Conservation (phyloP, 1,140 invertebrate genomes). For the Akabosia matsudoensis region DNA sequence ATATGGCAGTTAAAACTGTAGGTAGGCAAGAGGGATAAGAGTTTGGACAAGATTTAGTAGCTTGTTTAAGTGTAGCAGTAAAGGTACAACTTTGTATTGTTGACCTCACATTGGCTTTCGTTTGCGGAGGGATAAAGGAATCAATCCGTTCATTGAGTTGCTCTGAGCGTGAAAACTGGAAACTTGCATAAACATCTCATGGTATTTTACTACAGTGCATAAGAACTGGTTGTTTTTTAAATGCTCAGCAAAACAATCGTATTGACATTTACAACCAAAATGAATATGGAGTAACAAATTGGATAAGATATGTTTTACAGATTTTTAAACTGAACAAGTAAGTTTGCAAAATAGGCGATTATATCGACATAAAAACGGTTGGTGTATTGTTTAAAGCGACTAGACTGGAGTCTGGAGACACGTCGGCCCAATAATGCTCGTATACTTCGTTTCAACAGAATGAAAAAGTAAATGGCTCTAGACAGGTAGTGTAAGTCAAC, state of each 20-base stretch:
- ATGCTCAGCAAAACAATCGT: not conserved
- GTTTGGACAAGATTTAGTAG: constrained; percentile 8
- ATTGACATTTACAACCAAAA: not conserved
- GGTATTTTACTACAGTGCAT: not conserved
- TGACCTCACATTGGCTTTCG: too few relatives aligned
- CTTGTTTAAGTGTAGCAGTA: not conserved
- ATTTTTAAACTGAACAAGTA: too few relatives aligned
- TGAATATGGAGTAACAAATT: not conserved
- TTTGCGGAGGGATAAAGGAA: too few relatives aligned
- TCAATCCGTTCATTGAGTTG: too few relatives aligned
- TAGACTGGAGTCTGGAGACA: too few relatives aligned
- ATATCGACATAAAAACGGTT: not conserved
- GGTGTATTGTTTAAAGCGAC: not conserved
- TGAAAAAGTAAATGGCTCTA: not conserved
- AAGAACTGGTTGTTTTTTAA: constrained; percentile 7
- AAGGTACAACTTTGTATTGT: not conserved
- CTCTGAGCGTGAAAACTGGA: not conserved
- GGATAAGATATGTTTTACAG: too few relatives aligned
- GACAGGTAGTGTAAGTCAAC: not conserved
- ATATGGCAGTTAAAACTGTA: not conserved
- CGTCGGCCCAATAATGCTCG: too few relatives aligned
- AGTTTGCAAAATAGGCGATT: not conserved
- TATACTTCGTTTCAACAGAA: too few relatives aligned
- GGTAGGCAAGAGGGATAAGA: constrained; percentile 3
- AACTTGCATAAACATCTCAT: too few relatives aligned